phyloP scores from a whole-genome alignment of 2,797 vertebrate genomes.

The Atherinosoma microstoma region DNA sequence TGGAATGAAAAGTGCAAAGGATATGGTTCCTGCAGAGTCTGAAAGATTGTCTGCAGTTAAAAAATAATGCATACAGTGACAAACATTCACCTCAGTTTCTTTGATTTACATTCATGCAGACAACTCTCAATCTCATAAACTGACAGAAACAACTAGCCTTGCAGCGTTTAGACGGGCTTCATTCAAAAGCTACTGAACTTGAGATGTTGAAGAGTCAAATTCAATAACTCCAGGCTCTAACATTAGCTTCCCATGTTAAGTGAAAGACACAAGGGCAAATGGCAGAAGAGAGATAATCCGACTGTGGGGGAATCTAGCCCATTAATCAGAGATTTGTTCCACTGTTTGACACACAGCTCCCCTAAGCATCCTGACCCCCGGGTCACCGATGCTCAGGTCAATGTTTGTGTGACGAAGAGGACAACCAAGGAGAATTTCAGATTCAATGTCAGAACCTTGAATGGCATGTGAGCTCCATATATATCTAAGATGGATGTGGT shows the following conservation, averaged over 20 bases:
- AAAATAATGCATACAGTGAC: conserved; percentile 40
- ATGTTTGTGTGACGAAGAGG: conserved; percentile 18
- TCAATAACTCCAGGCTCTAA: conserved; percentile 7
- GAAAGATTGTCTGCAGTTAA: conserved; percentile 14
- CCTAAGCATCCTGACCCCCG: conserved; percentile 10
- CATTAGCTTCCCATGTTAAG: conserved; percentile 19
- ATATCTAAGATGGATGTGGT: background rate
- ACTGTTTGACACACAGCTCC: conserved; percentile 14
- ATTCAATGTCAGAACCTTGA: conserved; percentile 3
- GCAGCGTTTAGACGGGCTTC: background rate
- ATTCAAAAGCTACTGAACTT: conserved; percentile 8
- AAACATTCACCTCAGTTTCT: conserved; percentile 27
- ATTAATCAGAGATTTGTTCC: conserved; percentile 40
- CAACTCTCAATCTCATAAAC: background rate
- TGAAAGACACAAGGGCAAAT: conserved; percentile 27
- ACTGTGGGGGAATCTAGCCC: conserved; percentile 27
- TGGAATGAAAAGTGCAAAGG: conserved; percentile 51
- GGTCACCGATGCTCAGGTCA: conserved; percentile 38
- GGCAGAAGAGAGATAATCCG: conserved; percentile 15
- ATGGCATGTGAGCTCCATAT: background rate
- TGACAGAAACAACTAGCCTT: background rate
- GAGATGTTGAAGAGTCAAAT: conserved; percentile 22
- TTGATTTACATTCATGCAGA: background rate
- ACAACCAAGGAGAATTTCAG: conserved; percentile 9
- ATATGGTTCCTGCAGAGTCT: conserved; percentile 24